Percentiles rank a stretch among this genome's conserved stretches.
Evolutionary conservation across 2,113 vertebrate genomes (phyloP).

Genomic region (Acinonyx jubatus): DNA sequence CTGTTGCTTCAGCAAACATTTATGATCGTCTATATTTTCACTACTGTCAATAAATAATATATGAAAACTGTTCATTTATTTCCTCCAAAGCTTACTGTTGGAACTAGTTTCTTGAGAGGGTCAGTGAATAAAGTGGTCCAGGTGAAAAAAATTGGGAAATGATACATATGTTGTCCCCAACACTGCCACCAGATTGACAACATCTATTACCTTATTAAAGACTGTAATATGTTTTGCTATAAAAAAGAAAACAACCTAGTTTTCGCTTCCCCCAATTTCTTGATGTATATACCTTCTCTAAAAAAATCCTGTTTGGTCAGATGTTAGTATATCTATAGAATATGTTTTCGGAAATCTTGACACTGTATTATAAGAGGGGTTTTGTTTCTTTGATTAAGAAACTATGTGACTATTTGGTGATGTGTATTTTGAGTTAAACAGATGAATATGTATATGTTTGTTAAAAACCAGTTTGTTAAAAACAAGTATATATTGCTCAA

Average conservation of each 20-base stretch:
- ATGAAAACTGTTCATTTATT: not conserved
- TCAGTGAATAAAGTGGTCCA: not conserved
- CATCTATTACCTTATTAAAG: not conserved
- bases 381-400: slow-evolving; percentile 37
- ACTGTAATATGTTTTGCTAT: not conserved
- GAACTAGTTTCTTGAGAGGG: not conserved
- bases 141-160: not conserved
- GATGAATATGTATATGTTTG: not conserved
- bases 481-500: not conserved
- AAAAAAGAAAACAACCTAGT: not conserved
- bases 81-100: not conserved
- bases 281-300: not conserved
- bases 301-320: not conserved
- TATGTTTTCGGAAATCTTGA: not conserved
- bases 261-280: not conserved
- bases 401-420: not conserved
- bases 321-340: not conserved
- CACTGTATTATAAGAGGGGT: not conserved
- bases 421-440: slow-evolving; percentile 8
- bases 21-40: not conserved
- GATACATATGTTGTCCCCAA: not conserved
- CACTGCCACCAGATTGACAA: not conserved
- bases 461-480: not conserved
- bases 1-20: not conserved
- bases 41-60: not conserved